phyloP scores from a whole-genome alignment of 2,888 invertebrate species.

The Erebia epiphron region DNA sequence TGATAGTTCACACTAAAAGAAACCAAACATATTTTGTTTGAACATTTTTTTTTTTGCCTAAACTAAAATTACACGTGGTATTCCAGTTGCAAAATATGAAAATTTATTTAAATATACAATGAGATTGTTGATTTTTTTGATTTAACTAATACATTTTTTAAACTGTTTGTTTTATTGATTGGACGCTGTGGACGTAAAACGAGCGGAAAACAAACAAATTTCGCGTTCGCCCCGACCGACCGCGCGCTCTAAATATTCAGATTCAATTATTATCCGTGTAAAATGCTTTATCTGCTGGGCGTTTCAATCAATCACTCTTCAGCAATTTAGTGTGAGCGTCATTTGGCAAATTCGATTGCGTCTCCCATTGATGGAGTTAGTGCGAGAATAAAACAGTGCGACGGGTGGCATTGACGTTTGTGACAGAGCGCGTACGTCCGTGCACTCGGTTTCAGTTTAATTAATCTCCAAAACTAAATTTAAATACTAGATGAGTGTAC shows the following conservation, averaged over 20 bases:
- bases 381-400: constrained; percentile 72
- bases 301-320: constrained; percentile 76
- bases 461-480: constrained; percentile 77
- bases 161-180: constrained; percentile 16
- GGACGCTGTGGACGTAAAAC: constrained; percentile 8
- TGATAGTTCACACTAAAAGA: too few relatives aligned
- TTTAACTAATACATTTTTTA: constrained; percentile 4
- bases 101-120: background rate
- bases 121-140: constrained; percentile 2
- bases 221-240: constrained; percentile 25
- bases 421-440: constrained; percentile 62
- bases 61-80: background rate
- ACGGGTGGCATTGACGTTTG: constrained; percentile 71
- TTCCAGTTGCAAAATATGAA: background rate
- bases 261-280: constrained; percentile 66
- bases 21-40: background rate
- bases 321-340: constrained; percentile 74
- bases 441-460: constrained; percentile 60
- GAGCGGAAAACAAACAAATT: constrained; percentile 18
- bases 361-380: constrained; percentile 65
- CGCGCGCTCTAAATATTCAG: constrained; percentile 59
- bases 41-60: background rate
- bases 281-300: constrained; percentile 63
- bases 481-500: constrained; percentile 63
- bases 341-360: constrained; percentile 78